Evolutionary conservation across 2,113 vertebrate genomes (phyloP).

Genomic region (Channa maculata): DNA sequence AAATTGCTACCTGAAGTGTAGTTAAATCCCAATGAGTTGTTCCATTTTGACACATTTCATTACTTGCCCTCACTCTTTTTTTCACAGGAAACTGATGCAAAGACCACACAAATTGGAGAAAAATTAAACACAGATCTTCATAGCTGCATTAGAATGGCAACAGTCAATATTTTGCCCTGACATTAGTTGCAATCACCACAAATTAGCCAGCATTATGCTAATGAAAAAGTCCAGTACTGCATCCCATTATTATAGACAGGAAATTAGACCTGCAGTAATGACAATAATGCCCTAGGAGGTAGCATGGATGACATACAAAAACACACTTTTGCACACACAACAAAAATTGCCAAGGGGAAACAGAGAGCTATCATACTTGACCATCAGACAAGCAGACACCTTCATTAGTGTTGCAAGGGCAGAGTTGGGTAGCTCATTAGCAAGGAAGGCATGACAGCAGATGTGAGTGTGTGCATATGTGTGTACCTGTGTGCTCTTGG

Average conservation of each 20-base stretch:
- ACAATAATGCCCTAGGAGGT: constrained; percentile 9
- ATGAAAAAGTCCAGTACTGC: constrained; percentile 15
- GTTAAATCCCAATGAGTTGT: background rate
- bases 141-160: background rate
- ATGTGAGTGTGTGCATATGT: background rate
- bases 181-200: constrained; percentile 1
- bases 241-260: background rate
- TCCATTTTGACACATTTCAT: constrained; percentile 22
- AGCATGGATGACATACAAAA: constrained; percentile 14
- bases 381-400: constrained; percentile 23
- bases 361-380: background rate
- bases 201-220: constrained; percentile 10
- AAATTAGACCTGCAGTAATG: constrained; percentile 31
- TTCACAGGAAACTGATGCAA: background rate
- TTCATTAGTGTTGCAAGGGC: constrained; percentile 53
- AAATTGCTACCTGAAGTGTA: background rate
- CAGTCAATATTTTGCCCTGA: background rate
- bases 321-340: background rate
- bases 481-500: background rate
- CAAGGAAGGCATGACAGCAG: background rate
- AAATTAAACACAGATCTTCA: constrained; percentile 1
- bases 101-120: constrained; percentile 5
- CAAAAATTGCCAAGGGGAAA: background rate
- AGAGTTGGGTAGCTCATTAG: constrained; percentile 51
- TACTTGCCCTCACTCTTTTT: constrained; percentile 1